A percentile compares a stretch with the other conserved stretches of the same genome.
These are phyloP conservation scores for Zosterops japonicus DNA, from an alignment of 2,113 vertebrate genomes.

Conservation along the genomic window DNA sequence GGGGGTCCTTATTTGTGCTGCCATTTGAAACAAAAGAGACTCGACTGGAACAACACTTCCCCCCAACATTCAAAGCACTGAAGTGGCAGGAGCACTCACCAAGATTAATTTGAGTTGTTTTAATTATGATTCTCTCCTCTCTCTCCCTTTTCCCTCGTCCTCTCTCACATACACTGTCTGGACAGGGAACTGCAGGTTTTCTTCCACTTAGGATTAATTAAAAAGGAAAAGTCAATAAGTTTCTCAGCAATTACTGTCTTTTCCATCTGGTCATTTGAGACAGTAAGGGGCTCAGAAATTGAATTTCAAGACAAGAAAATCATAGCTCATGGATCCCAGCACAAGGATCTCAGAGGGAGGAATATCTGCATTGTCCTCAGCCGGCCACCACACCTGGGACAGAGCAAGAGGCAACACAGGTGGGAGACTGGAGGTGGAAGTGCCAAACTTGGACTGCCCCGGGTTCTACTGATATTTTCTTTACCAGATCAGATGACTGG, in stretches of 20 bases:
- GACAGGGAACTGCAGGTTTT: slow-evolving; percentile 44
- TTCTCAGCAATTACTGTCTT: slow-evolving; percentile 50
- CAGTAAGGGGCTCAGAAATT: slow-evolving; percentile 24
- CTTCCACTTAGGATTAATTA: slow-evolving; percentile 70
- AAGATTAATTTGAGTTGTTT: slow-evolving; percentile 61
- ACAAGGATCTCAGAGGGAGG: background rate
- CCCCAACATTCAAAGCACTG: background rate
- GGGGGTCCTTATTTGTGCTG: background rate
- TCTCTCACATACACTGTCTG: background rate
- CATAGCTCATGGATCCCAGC: slow-evolving; percentile 9
- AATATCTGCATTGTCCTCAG: background rate
- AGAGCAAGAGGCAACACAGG: background rate
- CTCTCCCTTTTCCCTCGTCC: background rate
- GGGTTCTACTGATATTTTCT: background rate
- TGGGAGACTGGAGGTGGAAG: background rate
- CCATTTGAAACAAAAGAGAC: background rate
- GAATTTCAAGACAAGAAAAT: slow-evolving; percentile 47
- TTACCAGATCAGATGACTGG: background rate
- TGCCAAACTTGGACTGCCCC: background rate
- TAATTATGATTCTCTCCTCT: slow-evolving; percentile 59
- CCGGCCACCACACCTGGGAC: background rate
- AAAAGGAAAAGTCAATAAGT: slow-evolving; percentile 61
- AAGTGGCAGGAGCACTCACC: slow-evolving; percentile 38
- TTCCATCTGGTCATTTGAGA: slow-evolving; percentile 34
- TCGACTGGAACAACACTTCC: background rate